phyloP scores from a whole-genome alignment of 2,113 vertebrate genomes.

The Ptychochromis oligacanthus region DNA sequence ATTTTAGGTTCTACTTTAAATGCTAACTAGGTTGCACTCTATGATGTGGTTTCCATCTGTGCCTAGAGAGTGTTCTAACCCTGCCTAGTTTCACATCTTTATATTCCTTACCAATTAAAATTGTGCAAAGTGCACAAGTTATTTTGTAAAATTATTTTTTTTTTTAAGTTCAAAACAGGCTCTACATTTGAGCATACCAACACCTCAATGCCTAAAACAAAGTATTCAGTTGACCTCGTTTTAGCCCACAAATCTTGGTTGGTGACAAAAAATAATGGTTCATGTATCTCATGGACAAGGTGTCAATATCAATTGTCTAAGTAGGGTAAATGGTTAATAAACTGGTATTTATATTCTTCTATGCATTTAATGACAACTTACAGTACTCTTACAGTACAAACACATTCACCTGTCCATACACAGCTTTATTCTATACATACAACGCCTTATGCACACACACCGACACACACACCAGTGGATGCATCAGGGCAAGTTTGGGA shows the following conservation, averaged over 20 bases:
- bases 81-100: no score
- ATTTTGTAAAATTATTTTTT: no score
- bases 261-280: no score
- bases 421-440: not conserved
- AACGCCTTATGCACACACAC: not conserved
- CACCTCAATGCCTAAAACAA: not conserved
- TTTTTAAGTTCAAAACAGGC: no score
- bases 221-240: not conserved
- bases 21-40: no score
- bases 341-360: not conserved
- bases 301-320: not conserved
- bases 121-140: no score
- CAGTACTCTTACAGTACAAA: no score
- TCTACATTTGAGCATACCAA: not conserved
- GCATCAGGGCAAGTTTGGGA: not conserved
- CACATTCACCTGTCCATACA: not conserved
- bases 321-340: not conserved
- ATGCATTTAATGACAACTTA: not conserved
- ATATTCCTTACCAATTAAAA: no score
- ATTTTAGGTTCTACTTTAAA: not conserved
- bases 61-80: no score
- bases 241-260: not conserved
- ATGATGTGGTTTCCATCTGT: no score
- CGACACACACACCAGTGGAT: not conserved
- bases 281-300: not conserved